Evolutionary conservation across 2,888 invertebrate species (phyloP).

Genomic region (Acleris sparsana): DNA sequence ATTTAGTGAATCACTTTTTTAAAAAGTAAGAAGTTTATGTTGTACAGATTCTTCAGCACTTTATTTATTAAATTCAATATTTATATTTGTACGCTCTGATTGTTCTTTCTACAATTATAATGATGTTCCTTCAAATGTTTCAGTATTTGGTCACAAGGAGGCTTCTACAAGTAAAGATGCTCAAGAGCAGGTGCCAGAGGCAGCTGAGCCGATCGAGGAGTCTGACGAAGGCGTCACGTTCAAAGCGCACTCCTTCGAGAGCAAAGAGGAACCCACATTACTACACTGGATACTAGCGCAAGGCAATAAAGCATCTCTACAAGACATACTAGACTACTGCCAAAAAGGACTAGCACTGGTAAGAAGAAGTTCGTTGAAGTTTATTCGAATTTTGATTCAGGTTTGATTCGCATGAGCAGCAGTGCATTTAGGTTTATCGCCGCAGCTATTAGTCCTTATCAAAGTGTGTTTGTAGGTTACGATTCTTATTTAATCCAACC

Average conservation of each 20-base stretch:
- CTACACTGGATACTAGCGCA: constrained; percentile 94
- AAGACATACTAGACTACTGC: constrained; percentile 91
- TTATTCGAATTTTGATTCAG: constrained; percentile 14
- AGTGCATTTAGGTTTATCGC: constrained; percentile 46
- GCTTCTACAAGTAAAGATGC: constrained; percentile 62
- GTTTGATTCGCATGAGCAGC: constrained; percentile 3
- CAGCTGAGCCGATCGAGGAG: constrained; percentile 56
- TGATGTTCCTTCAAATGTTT: constrained; percentile 34
- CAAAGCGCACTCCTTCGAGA: constrained; percentile 62
- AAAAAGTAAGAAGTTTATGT: too few relatives aligned
- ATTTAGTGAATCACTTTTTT: too few relatives aligned
- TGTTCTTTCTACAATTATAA: background rate
- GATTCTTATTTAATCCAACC: constrained; percentile 34
- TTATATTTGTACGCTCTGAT: background rate
- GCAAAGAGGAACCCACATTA: constrained; percentile 84
- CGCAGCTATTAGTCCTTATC: constrained; percentile 58
- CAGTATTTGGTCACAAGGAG: constrained; percentile 70
- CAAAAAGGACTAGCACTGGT: constrained; percentile 89
- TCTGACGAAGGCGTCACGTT: constrained; percentile 69
- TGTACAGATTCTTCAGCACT: too few relatives aligned
- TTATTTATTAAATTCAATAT: background rate
- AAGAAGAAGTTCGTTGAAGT: constrained; percentile 47
- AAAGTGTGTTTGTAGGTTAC: constrained; percentile 62
- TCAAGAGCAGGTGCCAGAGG: constrained; percentile 53
- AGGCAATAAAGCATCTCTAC: constrained; percentile 90